Evolutionary conservation across 1,140 invertebrate species (phyloP), one percentile per base, ranked within the genome.

Genomic region (Drosophila repleta): DNA sequence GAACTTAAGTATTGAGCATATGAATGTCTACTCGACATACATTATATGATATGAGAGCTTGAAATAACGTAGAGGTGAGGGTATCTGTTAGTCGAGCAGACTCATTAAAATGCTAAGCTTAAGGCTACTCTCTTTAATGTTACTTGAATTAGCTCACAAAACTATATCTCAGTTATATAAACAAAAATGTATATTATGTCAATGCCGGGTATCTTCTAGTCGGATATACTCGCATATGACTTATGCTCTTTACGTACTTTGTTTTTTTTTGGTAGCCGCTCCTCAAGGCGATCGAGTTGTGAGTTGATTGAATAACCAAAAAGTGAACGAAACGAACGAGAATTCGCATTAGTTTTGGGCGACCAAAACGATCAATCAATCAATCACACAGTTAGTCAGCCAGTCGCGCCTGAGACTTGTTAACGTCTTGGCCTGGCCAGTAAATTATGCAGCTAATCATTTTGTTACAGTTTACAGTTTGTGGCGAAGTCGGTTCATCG

Each of bases 361-460:
- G 65, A 43, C 32, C 77, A 76, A 76, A 80, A 62, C 77, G 80
- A 79, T 70, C 77, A 80, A 80, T 65, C 77, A 76, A 80, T 65
- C 77, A 65, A 48, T 13, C 56, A 67, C 71, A 81, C 64, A 49
- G 17, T 56, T 49, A 45, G 17, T 21, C 35, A 56, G 17, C 57
- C 61, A 56, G n/a, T 32, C 43, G 13, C 10, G 13, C 41, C 21
- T n/a, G 68, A 72, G 74, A 77, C 82, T 77, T 77, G 69, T 74
- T 58, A 67, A 53, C 63, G 74, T 68, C 64, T 81, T 68, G 17
- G 55, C 74, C 55, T 56, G 74, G 60, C 77, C 82, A 85, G 32
- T 85, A 85, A 87, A 85, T 87, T 75, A 87, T 75, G 71, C 75
- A 45, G 78, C 82, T 87, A 85, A 85, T 87, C 82, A 82, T 78